Evolutionary conservation across 1,140 invertebrate species (phyloP).

Genomic region (Megathymus violae): DNA sequence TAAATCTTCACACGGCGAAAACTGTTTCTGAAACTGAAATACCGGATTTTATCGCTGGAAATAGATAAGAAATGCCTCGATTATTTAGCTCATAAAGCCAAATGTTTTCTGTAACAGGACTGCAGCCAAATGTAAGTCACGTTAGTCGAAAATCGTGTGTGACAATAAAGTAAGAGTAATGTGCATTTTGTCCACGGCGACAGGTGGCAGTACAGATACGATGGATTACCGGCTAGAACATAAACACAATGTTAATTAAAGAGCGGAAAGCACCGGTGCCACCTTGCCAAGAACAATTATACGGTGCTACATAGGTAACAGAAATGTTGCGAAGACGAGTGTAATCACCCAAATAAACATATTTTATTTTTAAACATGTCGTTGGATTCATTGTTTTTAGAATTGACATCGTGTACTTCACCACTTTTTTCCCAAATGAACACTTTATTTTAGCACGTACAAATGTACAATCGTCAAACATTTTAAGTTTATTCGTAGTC

Average conservation of each 20-base stretch:
- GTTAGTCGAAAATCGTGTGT: not conserved
- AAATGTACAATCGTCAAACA: too few species aligned
- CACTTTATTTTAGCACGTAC: too few species aligned
- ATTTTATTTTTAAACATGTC: not conserved
- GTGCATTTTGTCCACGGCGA: conserved; percentile 7
- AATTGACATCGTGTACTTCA: not conserved
- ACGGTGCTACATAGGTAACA: conserved; percentile 4
- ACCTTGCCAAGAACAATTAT: conserved; percentile 26
- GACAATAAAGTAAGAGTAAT: conserved; percentile 6
- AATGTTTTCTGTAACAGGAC: not conserved
- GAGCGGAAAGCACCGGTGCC: not conserved
- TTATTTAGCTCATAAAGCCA: not conserved
- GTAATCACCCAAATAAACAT: not conserved
- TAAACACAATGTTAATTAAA: conserved; percentile 11
- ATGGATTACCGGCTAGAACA: conserved; percentile 10
- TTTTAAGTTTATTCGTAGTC: too few species aligned
- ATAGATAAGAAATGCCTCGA: too few species aligned
- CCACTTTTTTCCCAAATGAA: too few species aligned
- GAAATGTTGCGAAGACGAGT: conserved; percentile 4
- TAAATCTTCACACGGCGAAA: too few species aligned
- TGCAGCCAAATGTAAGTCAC: not conserved
- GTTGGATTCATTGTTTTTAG: not conserved
- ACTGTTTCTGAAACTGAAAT: too few species aligned
- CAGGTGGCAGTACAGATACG: conserved; percentile 20
- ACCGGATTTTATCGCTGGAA: too few species aligned